A percentile compares a stretch with the other conserved stretches of the same genome.
Conservation (phyloP, 2,113 vertebrate species). For the Macquaria australasica region DNA sequence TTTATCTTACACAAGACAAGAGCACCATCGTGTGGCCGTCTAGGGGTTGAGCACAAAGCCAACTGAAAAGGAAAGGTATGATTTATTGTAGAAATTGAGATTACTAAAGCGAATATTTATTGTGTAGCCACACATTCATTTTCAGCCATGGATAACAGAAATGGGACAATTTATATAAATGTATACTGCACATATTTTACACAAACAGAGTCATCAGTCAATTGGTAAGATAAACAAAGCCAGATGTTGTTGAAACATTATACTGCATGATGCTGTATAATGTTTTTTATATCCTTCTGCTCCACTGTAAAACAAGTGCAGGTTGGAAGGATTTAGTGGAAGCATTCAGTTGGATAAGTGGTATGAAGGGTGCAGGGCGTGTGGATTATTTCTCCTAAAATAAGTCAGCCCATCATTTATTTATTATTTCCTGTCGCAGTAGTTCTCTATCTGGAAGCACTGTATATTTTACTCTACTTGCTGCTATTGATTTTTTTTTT, state of each 20-base stretch:
- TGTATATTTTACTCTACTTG: neutral
- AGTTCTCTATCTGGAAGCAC: neutral
- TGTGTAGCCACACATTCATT: constrained; percentile 4
- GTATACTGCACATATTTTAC: constrained; percentile 15
- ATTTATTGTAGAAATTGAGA: neutral
- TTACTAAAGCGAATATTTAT: constrained; percentile 28
- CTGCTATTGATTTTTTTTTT: neutral
- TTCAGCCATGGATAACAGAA: neutral
- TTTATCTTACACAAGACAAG: constrained; percentile 37
- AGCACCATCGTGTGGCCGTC: constrained; percentile 65
- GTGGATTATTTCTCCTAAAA: constrained; percentile 33
- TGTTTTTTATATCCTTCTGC: constrained; percentile 6
- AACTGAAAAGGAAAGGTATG: neutral
- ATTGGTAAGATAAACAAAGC: constrained; percentile 40
- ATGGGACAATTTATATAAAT: neutral
- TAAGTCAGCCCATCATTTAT: constrained; percentile 22
- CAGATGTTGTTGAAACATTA: constrained; percentile 35
- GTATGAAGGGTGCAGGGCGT: neutral
- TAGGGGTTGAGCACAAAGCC: neutral
- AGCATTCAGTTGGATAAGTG: constrained; percentile 17
- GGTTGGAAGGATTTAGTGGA: constrained; percentile 16
- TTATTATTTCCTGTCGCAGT: neutral
- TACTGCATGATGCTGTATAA: neutral
- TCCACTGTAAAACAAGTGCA: constrained; percentile 14
- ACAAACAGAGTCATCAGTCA: constrained; percentile 36